These are phyloP conservation scores for Muschampia plurimacula DNA, from an alignment of 2,888 invertebrate species.

Conservation along the genomic window DNA sequence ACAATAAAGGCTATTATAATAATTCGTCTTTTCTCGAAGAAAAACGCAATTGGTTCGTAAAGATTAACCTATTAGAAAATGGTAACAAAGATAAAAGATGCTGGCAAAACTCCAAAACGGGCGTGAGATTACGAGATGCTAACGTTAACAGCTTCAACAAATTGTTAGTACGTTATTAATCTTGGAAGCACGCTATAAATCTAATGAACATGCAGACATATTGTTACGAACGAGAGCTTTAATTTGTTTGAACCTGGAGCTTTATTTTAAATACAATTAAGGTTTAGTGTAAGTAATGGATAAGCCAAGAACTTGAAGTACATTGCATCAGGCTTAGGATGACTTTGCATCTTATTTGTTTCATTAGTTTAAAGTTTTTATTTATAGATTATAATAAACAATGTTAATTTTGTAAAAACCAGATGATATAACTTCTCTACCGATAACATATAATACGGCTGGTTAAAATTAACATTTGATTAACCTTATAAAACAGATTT, in stretches of 20 bases:
- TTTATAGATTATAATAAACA: too few relatives aligned
- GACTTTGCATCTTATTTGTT: too few relatives aligned
- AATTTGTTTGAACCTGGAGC: not conserved
- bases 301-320: not conserved
- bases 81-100: conserved; percentile 18
- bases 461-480: too few relatives aligned
- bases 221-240: conserved; percentile 19
- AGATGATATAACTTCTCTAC: too few relatives aligned
- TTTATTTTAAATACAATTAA: not conserved
- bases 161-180: conserved; percentile 34
- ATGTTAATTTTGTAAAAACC: too few relatives aligned
- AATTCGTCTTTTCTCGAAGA: not conserved
- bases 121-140: conserved; percentile 25
- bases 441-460: too few relatives aligned
- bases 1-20: too few relatives aligned
- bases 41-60: not conserved
- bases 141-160: conserved; percentile 30
- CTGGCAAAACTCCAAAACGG: conserved; percentile 31
- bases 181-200: conserved; percentile 25
- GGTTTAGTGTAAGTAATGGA: not conserved
- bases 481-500: too few relatives aligned
- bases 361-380: too few relatives aligned
- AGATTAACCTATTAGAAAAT: conserved; percentile 20
- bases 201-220: conserved; percentile 26
- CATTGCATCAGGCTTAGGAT: too few relatives aligned